Base-by-base conservation (phyloP, 2,113 vertebrate species). In the Indicator maculatus region DNA sequence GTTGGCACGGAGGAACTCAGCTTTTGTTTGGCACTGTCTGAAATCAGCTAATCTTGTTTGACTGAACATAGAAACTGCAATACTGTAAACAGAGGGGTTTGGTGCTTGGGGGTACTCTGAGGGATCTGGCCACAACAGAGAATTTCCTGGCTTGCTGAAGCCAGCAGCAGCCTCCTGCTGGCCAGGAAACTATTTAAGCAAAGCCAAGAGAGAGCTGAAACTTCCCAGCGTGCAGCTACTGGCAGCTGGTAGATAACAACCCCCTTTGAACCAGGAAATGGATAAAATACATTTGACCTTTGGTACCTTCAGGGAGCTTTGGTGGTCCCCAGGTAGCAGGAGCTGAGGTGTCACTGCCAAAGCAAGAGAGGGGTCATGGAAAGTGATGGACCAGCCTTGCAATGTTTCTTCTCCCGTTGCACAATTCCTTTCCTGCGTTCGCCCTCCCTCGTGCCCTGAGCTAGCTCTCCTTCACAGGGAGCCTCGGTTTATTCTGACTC, bases 1-100 rank as follows among this genome's bases (percentile, higher is more conserved):
- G 77, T 90, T 95, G 96, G 91, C 94, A 53, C 18, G 27, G 65
- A 95, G 81, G 71, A 83, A 3, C 85, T 94, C 83, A 69, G 95
- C 81, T 96, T 89, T 93, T 92, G 66, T 91, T 72, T 82, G 91
- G 73, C 69, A 67, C 93, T 65, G 79, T 64, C 93, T 97, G 94
- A 90, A 83, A 67, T 83, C 59, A 39, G 94, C 93, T 95, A 86
- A 89, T 90, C 87, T 88, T 1, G 1, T 86, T 78, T 67, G 80
- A 72, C 82, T 7, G 53, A 77, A 12, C 60, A 31, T 2, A 19
- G 77, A 60, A 64, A 27, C 12, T 12, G 64, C 2, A 2, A 52
- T 31, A 2, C 14, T 2, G 33, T 38, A 39, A 77, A n/a, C 69
- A 92, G 18, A 30, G 64, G 80, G 75, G 28, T 12, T 83, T 52